Percentiles rank a stretch among this genome's conserved stretches.
phyloP scores from a whole-genome alignment of 2,888 invertebrate genomes.

The Liposcelis brunnea region DNA sequence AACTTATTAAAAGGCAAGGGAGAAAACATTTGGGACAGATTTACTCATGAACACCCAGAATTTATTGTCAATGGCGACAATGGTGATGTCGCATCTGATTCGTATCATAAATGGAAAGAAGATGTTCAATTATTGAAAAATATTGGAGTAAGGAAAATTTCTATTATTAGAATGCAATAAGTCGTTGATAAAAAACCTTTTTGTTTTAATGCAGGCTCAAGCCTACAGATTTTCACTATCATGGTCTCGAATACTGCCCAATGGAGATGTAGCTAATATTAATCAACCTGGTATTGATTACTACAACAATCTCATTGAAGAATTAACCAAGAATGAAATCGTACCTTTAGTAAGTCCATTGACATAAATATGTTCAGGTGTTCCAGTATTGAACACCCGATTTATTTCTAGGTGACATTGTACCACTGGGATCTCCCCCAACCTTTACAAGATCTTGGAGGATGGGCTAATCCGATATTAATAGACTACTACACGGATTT shows the following conservation, averaged over 20 bases:
- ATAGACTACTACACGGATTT: slow-evolving; percentile 45
- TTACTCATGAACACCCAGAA: slow-evolving; percentile 35
- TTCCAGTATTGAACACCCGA: too few species aligned
- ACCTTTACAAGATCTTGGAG: slow-evolving; percentile 34
- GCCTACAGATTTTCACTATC: slow-evolving; percentile 44
- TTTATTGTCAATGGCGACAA: slow-evolving; percentile 35
- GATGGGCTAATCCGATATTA: slow-evolving; percentile 47
- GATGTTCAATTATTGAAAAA: slow-evolving; percentile 39
- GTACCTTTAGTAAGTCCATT: slow-evolving; percentile 32
- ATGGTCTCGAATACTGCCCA: slow-evolving; percentile 50
- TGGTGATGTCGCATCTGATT: slow-evolving; percentile 46
- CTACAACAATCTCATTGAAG: slow-evolving; percentile 42
- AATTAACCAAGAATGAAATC: slow-evolving; percentile 35
- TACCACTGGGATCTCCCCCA: slow-evolving; percentile 52
- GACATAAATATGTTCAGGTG: too few species aligned
- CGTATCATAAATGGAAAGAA: slow-evolving; percentile 41
- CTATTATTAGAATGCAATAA: neutral
- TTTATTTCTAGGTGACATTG: slow-evolving; percentile 17
- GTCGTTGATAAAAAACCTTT: neutral
- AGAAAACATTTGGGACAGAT: slow-evolving; percentile 49
- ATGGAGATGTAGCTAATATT: slow-evolving; percentile 34
- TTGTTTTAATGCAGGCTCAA: slow-evolving; percentile 15
- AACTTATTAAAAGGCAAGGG: slow-evolving; percentile 35
- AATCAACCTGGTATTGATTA: slow-evolving; percentile 43
- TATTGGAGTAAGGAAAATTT: slow-evolving; percentile 28